These are phyloP conservation scores for Mustela erminea DNA, from an alignment of 2,797 vertebrate species.

Conservation along the genomic window DNA sequence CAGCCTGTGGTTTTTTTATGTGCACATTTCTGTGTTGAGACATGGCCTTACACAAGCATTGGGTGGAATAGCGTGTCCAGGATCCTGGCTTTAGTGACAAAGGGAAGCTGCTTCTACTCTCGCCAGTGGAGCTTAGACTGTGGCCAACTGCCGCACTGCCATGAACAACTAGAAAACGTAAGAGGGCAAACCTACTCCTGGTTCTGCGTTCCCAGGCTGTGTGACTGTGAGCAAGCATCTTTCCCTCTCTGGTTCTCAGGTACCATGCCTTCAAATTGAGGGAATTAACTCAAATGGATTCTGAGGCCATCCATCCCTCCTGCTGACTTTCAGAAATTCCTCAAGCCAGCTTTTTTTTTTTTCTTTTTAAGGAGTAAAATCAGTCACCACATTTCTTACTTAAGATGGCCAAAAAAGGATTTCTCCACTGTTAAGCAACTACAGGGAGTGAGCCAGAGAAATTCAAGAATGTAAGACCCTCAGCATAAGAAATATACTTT, in stretches of 20 bases:
- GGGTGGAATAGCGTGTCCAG: background rate
- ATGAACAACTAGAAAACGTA: background rate
- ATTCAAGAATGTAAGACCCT: background rate
- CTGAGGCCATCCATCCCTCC: background rate
- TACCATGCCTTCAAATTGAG: background rate
- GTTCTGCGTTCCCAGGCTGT: background rate
- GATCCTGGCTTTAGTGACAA: background rate
- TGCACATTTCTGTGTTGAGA: background rate
- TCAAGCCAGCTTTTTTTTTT: background rate
- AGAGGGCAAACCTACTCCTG: background rate
- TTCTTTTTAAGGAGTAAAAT: background rate
- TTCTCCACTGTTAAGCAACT: background rate
- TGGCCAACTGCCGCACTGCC: background rate
- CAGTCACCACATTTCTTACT: background rate
- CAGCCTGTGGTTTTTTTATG: background rate
- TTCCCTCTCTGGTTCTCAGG: background rate
- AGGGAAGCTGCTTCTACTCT: background rate
- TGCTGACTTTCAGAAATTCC: background rate
- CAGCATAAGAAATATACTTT: background rate
- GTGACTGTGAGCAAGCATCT: background rate
- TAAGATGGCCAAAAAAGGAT: background rate
- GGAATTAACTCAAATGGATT: background rate
- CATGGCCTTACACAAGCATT: background rate
- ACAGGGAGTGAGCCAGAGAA: background rate
- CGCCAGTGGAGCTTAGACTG: accelerated